Conservation (phyloP, 2,888 invertebrate species). For the Aporophyla nigra region DNA sequence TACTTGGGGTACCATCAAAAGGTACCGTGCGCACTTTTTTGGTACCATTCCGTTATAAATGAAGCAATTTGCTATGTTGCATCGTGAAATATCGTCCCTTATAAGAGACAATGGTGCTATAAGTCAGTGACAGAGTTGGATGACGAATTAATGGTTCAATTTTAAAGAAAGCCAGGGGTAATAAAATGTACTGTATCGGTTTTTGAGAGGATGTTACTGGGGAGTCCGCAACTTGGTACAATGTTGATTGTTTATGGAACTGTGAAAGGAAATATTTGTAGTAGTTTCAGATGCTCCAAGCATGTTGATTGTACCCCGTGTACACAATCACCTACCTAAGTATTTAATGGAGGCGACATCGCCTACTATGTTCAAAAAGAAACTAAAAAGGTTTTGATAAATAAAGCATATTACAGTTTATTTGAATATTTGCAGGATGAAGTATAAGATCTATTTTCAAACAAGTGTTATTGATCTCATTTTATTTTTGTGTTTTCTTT, state of each 20-base stretch:
- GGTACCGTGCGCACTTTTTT: constrained; percentile 56
- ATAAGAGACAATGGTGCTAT: constrained; percentile 66
- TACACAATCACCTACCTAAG: no score
- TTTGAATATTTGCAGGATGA: no score
- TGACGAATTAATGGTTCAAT: constrained; percentile 62
- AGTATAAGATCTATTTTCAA: no score
- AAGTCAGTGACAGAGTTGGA: constrained; percentile 52
- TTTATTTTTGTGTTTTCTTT: no score
- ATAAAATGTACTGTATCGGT: constrained; percentile 54
- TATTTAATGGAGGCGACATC: no score
- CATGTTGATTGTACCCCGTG: no score
- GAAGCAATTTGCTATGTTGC: constrained; percentile 70
- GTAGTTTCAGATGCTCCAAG: background rate
- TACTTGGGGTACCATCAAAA: constrained; percentile 56
- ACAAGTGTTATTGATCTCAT: no score
- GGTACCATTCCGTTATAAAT: constrained; percentile 64
- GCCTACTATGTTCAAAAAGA: no score
- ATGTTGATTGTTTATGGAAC: background rate
- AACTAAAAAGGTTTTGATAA: no score
- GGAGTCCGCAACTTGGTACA: constrained; percentile 5
- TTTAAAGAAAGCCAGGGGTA: constrained; percentile 43
- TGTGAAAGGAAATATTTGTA: background rate
- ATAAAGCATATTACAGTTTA: no score
- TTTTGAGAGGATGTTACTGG: constrained; percentile 46
- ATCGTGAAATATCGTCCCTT: constrained; percentile 66